Evolutionary conservation across 1,140 invertebrate species (phyloP), one percentile per base, ranked within the genome.

Genomic region (Diorhabda elongata): DNA sequence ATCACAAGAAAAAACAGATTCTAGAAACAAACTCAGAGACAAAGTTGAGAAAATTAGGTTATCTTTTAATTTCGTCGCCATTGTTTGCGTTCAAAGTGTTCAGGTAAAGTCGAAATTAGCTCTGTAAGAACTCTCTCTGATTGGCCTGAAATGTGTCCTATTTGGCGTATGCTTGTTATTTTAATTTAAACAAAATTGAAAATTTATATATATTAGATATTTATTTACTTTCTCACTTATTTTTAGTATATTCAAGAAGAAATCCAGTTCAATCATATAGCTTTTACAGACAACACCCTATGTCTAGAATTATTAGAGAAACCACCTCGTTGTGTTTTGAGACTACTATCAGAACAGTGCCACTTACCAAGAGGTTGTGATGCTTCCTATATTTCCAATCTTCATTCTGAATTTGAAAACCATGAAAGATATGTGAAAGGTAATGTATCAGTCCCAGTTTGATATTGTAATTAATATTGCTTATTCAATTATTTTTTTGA

Each of bases 341-440:
- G 95, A 71, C 80, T 96, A 63, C 84, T 96, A 11, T 93, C 93
- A 9, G 95, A 97, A 82, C 94, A 96, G 80, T 97, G 94, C 77
- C 93, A 96, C 78, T 93, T 97, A 90, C 95, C 94, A 9, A 94
- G 95, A 85, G 94, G 94, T 57, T 95, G 92, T 3, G 95, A 98
- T 79, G 85, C 90, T 64, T 93, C 94, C 0, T 98, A 96, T 80
- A 84, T 98, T 68, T 90, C 88, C 2, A 98, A 98, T 82, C 85
- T 98, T 43, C 95, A 97, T 80, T 82, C 89, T 4, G 95, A 97
- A 80, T 96, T 98, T 80, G 93, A 93, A 59, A 85, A 83, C 52
- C 93, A 98, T 81, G 84, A 89, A 3, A 90, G 90, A 80, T 98
- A 96, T 79, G 89, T 96, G 0, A 97, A 96, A 81, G 91, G 95